Base-by-base conservation (phyloP, 2,113 vertebrate species). In the Rostratula benghalensis region DNA sequence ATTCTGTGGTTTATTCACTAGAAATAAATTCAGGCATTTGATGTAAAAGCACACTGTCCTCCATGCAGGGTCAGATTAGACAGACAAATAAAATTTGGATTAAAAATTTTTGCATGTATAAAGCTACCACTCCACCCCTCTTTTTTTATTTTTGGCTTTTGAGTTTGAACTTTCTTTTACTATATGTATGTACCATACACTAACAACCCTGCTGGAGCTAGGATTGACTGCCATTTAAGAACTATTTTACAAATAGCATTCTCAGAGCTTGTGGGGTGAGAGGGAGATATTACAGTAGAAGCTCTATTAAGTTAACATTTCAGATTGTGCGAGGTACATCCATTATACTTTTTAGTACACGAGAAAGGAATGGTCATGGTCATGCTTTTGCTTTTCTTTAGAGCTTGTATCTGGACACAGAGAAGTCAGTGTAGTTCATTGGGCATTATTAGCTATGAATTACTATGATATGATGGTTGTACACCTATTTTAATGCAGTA, bases 51-150 rank as follows among this genome's bases (percentile, higher is more conserved):
- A 37, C 3, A 28, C 23, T 56, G 19, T 51, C 15, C 19, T 51
- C 20, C 31, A 35, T 31, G 5, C 9, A 48, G 50, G 23, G 11
- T 79, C 23, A 71, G 28, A 41, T 83, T 27, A 80, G 50, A 48
- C 2, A 35, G 11, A 4, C 21, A 84, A 16, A 41, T 37, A 74
- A 87, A 79, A 5, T 45, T 1, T 35, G 17, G 9, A 76, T 48
- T 30, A 39, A 79, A 48, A 28, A 7, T 9, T 43, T 39, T 37
- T 81, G 43, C 35, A 46, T 27, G 11, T 33, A 75, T 41, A 31
- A 56, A 83, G 11, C 35, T 51, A 25, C 14, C 57, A 59, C 22
- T 30, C 51, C 27, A 2, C 3, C 7, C 3, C 2, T 1, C 0
- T 0, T 24, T 3, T 51, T n/a, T 51, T 50, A 46, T 27, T 41